phyloP scores from a whole-genome alignment of 2,113 vertebrate species.

The Panurus biarmicus region DNA sequence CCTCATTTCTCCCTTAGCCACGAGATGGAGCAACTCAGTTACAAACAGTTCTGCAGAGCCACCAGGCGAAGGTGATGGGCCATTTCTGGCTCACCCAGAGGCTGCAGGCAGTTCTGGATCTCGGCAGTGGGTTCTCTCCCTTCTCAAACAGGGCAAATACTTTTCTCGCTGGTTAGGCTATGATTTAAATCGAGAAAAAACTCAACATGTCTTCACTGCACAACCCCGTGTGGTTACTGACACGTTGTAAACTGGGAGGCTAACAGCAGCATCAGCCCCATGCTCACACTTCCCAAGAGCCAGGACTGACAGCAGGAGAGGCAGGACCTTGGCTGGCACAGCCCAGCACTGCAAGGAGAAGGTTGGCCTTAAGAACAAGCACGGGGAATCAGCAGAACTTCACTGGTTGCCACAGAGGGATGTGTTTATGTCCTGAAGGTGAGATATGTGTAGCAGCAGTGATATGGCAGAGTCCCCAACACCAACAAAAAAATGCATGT shows the following conservation, averaged over 20 bases:
- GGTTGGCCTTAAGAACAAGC: not conserved
- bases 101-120: not conserved
- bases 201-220: not conserved
- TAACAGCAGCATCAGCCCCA: not conserved
- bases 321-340: not conserved
- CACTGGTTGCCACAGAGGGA: not conserved
- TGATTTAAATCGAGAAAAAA: not conserved
- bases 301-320: not conserved
- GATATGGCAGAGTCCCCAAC: not conserved
- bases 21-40: conserved; percentile 32
- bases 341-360: not conserved
- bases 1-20: not conserved
- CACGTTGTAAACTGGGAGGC: not conserved
- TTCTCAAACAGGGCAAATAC: not conserved
- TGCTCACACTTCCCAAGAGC: not conserved
- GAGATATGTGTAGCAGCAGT: accelerated
- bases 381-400: not conserved
- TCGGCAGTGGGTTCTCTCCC: not conserved
- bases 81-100: not conserved
- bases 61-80: not conserved
- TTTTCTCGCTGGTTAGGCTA: not conserved
- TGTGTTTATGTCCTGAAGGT: not conserved
- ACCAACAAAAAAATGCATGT: not conserved
- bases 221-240: not conserved
- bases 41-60: not conserved